A percentile compares a stretch with the other conserved stretches of the same genome.
Conservation (phyloP, 2,888 invertebrate species). For the Dryocosmus kuriphilus region DNA sequence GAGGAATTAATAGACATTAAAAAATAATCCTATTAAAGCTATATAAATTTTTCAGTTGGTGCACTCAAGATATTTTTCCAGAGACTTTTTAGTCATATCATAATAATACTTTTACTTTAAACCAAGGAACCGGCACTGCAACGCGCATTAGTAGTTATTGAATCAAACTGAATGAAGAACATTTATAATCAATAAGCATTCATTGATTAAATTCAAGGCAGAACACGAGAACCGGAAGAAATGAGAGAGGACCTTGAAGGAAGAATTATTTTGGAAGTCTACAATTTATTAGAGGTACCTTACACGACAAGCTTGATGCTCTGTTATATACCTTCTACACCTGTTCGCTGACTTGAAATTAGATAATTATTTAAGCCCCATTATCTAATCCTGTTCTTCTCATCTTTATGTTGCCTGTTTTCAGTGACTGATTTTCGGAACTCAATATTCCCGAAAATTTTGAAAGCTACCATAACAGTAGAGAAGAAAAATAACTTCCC, state of each 20-base stretch:
- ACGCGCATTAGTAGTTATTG: neutral
- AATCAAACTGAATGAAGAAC: neutral
- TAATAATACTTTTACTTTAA: neutral
- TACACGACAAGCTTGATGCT: neutral
- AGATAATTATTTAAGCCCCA: neutral
- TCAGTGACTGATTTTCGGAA: neutral
- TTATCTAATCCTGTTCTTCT: conserved; percentile 15
- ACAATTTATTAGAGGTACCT: neutral
- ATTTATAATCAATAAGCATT: conserved; percentile 5
- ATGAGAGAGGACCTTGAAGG: conserved; percentile 50
- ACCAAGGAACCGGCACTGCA: too few relatives aligned
- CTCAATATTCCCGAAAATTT: neutral
- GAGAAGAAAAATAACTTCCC: neutral
- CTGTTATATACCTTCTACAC: neutral
- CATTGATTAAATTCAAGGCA: conserved; percentile 38
- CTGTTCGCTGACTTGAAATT: conserved; percentile 4
- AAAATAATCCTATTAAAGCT: neutral
- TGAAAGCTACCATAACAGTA: neutral
- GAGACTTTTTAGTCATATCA: too few relatives aligned
- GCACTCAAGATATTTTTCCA: too few relatives aligned
- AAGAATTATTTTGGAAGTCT: conserved; percentile 52
- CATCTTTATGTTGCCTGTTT: neutral
- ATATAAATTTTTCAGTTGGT: too few relatives aligned
- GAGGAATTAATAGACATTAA: neutral
- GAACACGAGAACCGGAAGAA: conserved; percentile 44